phyloP scores from a whole-genome alignment of 2,113 vertebrate genomes.

The Mohoua ochrocephala region DNA sequence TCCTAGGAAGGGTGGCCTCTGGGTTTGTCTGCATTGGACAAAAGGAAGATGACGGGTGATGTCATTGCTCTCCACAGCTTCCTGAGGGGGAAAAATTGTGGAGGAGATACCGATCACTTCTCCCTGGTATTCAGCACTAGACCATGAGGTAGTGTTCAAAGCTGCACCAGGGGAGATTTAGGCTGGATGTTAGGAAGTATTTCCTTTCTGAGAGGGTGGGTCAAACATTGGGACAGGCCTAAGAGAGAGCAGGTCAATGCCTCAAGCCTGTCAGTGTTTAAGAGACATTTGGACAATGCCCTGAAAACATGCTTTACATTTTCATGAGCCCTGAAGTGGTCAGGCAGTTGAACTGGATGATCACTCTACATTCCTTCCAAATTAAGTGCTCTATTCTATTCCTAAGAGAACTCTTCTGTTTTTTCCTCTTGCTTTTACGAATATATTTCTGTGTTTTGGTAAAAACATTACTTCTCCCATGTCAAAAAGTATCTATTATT shows the following conservation, averaged over 20 bases:
- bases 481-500: background rate
- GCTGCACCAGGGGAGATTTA: background rate
- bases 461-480: background rate
- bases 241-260: rapidly evolving
- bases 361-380: rapidly evolving
- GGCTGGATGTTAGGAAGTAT: background rate
- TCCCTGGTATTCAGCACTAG: background rate
- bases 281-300: background rate
- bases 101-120: background rate
- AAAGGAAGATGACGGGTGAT: background rate
- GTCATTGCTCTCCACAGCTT: background rate
- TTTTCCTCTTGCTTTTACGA: background rate
- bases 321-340: background rate
- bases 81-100: background rate
- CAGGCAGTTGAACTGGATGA: background rate
- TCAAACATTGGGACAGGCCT: background rate
- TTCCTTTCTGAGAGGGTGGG: rapidly evolving
- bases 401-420: background rate
- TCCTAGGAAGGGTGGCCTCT: rapidly evolving
- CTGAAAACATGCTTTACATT: background rate
- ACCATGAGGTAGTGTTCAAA: rapidly evolving
- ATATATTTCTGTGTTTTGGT: background rate
- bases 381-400: background rate
- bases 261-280: background rate
- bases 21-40: background rate